Base-by-base conservation (phyloP, 2,888 invertebrate genomes). In the Ormyrus nitidulus region DNA sequence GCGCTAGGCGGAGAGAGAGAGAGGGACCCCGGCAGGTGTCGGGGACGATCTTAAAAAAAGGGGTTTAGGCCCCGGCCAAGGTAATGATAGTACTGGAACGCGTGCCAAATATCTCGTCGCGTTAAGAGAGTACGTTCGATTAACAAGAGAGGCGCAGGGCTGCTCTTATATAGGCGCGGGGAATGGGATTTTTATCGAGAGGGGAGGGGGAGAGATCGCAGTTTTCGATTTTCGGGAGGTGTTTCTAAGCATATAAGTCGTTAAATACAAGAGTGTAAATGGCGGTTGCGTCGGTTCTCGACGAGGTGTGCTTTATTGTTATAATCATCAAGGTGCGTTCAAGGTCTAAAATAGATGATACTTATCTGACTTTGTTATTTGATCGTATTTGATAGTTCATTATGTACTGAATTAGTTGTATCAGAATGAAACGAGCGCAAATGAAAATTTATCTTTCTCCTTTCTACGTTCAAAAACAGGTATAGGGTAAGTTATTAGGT, bases 41-140 rank as follows among this genome's bases (percentile, higher is more conserved):
- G 72, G 58, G 19, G 79, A 59, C 54, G 59, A 49, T 70, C 11
- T 69, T 69, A 53, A 71, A 72, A 58, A 71, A 72, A 78, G 78
- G 75, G 72, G 71, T 66, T 78, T 56, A 53, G 66, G 66, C 7
- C 51, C n/a, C 49, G 54, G 56, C 34, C 54, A 9, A 49, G 59
- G 61, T 81, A 81, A 81, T 81, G 76, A 81, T 81, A 81, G 81
- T 79, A 68, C 72, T 69, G 81, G 76, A 79, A 72, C 72, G 76
- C 44, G 72, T 64, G 79, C 75, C 79, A 73, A 81, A 71, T 69
- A 75, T 69, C 48, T 48, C 53, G 62, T 34, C 51, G 64, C n/a
- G 48, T 56, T 72, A 79, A 73, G 64, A 34, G 53, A 65, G 11
- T 64, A 44, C 11, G 34, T 58, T 79, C 74, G 75, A 71, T 79